Base-by-base conservation (phyloP, 2,113 vertebrate species). In the Paramormyrops kingsleyae region DNA sequence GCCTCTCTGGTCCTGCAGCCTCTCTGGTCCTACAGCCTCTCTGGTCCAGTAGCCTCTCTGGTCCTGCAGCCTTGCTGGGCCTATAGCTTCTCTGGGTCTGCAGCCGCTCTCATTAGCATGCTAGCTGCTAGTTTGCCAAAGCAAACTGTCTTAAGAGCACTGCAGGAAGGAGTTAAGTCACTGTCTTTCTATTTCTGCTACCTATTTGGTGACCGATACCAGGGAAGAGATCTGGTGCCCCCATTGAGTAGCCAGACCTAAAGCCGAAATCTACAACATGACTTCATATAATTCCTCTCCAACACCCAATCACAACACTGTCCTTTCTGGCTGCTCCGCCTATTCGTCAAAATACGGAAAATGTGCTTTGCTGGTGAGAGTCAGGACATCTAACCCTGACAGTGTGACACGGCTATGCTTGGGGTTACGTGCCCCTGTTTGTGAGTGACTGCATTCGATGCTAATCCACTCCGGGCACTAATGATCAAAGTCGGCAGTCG, bases 401-500 rank as follows among this genome's bases (percentile, higher is more conserved):
- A 46, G 50, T 42, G 13, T 74, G 17, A 70, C 77, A 44, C 39
- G n/a, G 80, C 56, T 86, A 44, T 21, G 56, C 27, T 89, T 52
- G 83, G 88, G 88, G 90, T 95, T 94, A 93, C 94, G 93, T 95
- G 95, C 95, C 94, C 94, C 94, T 31, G 80, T 93, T 92, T 93
- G 92, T 92, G 91, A 94, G 94, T 95, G 94, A 96, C 95, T 95
- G 94, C 94, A 93, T 94, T 96, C 94, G 94, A 95, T 96, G 95
- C 92, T 95, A 95, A 95, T 96, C 94, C 93, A 94, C 94, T 95
- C 94, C 95, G 93, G 94, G 94, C 95, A 94, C 95, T 94, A 92
- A 94, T 95, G 95, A 96, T 96, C 95, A 96, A 96, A 96, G 95
- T 95, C 95, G 94, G 94, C 94, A 95, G 96, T 96, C 95, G 95